Evolutionary conservation across 2,797 vertebrate species (phyloP).

Genomic region (Tiaroga cobitis): DNA sequence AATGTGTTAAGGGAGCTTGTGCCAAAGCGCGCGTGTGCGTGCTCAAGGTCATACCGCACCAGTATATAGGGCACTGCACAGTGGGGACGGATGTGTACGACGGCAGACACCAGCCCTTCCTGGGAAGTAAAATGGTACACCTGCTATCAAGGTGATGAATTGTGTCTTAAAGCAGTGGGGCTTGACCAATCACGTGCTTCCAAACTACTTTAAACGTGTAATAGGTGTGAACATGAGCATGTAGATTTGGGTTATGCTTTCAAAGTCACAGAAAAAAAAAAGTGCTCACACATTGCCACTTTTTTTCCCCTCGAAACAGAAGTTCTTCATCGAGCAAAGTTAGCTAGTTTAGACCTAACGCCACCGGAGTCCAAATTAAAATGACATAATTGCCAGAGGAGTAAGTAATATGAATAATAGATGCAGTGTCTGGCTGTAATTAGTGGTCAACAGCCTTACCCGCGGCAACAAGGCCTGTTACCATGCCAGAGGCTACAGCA

Average conservation of each 20-base stretch:
- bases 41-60: slow-evolving; percentile 42
- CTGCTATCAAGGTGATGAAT: slow-evolving; percentile 56
- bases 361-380: slow-evolving; percentile 51
- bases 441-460: slow-evolving; percentile 59
- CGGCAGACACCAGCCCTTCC: slow-evolving; percentile 28
- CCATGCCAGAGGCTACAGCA: slow-evolving; percentile 64
- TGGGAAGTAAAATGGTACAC: slow-evolving; percentile 54
- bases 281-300: background rate
- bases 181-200: slow-evolving; percentile 19
- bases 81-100: slow-evolving; percentile 39
- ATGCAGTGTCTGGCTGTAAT: slow-evolving; percentile 61
- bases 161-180: slow-evolving; percentile 45
- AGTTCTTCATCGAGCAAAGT: slow-evolving; percentile 37
- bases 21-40: slow-evolving; percentile 13
- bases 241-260: slow-evolving; percentile 36
- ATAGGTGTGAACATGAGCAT: slow-evolving; percentile 32
- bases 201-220: slow-evolving; percentile 22
- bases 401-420: slow-evolving; percentile 63
- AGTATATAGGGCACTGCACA: slow-evolving; percentile 53
- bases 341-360: slow-evolving; percentile 35
- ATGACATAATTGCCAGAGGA: slow-evolving; percentile 59
- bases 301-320: background rate
- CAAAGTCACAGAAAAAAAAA: slow-evolving; percentile 24
- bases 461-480: slow-evolving; percentile 56
- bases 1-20: slow-evolving; percentile 48